These are phyloP conservation scores for Syndactyla subalaris DNA, from an alignment of 2,797 vertebrate genomes.

Conservation along the genomic window DNA sequence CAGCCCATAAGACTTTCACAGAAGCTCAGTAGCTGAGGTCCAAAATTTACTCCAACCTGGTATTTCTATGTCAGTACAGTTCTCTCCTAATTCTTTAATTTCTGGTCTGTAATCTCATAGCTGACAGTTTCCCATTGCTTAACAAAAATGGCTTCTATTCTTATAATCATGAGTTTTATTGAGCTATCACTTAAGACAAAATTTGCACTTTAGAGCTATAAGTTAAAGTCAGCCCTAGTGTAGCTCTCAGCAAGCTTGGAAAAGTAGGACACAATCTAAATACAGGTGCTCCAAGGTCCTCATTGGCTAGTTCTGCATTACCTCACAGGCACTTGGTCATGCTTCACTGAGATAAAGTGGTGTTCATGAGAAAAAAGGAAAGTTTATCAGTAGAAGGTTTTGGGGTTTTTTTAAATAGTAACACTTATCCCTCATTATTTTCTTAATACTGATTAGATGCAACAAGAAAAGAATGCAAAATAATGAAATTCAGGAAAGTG, in stretches of 20 bases:
- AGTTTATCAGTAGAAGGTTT: neutral
- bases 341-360: neutral
- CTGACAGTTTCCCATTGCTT: neutral
- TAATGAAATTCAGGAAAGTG: neutral
- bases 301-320: rapidly evolving
- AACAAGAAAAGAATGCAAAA: neutral
- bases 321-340: neutral
- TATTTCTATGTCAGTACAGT: neutral
- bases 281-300: neutral
- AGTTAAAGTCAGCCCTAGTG: neutral
- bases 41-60: neutral
- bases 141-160: neutral
- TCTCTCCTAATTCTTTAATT: neutral
- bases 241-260: neutral
- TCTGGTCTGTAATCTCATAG: neutral
- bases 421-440: neutral
- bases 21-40: neutral
- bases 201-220: neutral
- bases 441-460: neutral
- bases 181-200: neutral
- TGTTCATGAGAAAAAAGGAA: neutral
- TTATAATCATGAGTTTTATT: neutral
- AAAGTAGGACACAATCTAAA: neutral
- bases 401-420: neutral
- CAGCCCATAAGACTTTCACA: neutral